Evolutionary conservation across 2,797 vertebrate genomes (phyloP), one percentile per base, ranked within the genome.

Genomic region (Aplochiton taeniatus): DNA sequence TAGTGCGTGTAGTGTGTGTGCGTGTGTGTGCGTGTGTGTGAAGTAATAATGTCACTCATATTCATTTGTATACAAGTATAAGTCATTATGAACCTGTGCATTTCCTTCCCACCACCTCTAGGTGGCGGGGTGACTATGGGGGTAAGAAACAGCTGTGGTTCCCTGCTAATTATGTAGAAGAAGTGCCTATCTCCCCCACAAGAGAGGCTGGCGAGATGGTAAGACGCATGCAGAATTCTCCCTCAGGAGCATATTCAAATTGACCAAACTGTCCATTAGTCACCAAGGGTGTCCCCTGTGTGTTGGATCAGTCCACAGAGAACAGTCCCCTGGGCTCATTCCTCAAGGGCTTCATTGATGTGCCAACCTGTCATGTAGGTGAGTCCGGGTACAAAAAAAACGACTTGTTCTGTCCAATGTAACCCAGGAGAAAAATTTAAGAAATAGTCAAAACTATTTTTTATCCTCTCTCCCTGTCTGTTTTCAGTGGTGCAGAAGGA

Each of bases 81-180:
- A 31, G 2, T 31, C 6, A 31, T 31, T 31, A 31, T 6, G 31
- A 31, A 31, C 2, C 12, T 4, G 0, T 48, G 46, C 11, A 59
- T 14, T 7, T 20, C 10, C 55, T 49, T 1, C 13, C 55, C 8
- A n/a, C 51, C 11, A 48, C 71, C 9, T 58, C 45, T 63, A 99
- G 97, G 97, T 99, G 97, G 97, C 93, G 95, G 77, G 97, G 97
- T 42, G 97, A 98, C 86, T 97, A 94, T 0, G 96, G 95, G 1
- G 96, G 96, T 31, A 98, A 96, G 88, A 98, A 96, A 81, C 96
- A 99, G 82, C 88, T 98, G 69, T 98, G 96, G 96, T 99, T 99
- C 79, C 97, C 97, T 19, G 94, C 97, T 8, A 99, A 98, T 86
- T 98, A 98, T 0, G 97, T 98, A n/a, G 96, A 98, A 81, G 96